A percentile compares a stretch with the other conserved stretches of the same genome.
These are phyloP conservation scores for Meteorus cinctellus DNA, from an alignment of 2,888 invertebrate genomes.

Conservation along the genomic window DNA sequence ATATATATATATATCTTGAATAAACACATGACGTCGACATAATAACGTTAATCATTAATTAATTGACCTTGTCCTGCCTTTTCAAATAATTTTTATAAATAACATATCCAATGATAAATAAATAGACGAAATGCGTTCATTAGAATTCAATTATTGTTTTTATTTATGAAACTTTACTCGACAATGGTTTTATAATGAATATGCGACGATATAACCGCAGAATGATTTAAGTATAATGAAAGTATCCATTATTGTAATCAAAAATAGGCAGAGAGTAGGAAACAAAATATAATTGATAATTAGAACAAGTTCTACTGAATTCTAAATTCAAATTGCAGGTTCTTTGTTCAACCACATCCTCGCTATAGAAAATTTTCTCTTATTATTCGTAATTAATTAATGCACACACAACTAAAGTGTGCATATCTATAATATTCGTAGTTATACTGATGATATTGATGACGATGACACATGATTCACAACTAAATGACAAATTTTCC, in stretches of 20 bases:
- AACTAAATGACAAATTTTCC: conserved; percentile 10
- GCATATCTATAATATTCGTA: conserved; percentile 46
- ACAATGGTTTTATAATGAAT: conserved; percentile 52
- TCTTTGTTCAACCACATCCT: not conserved
- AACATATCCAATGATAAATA: not conserved
- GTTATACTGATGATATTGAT: conserved; percentile 49
- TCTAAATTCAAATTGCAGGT: conserved; percentile 39
- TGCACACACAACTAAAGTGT: conserved; percentile 56
- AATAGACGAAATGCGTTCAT: not conserved
- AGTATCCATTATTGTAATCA: not conserved
- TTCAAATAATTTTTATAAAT: not conserved
- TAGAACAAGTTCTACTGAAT: conserved; percentile 19
- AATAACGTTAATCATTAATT: not conserved
- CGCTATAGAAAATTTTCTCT: conserved; percentile 60
- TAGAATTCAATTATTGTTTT: conserved; percentile 47
- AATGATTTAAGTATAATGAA: conserved; percentile 22
- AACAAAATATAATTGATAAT: conserved; percentile 10
- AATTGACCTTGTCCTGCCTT: not conserved
- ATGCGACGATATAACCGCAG: conserved; percentile 48
- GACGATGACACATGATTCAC: conserved; percentile 35
- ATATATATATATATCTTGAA: conserved; percentile 10
- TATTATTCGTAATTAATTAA: conserved; percentile 56
- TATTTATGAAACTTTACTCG: conserved; percentile 68
- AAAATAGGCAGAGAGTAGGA: not conserved
- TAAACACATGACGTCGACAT: not conserved